Conservation (phyloP, 2,888 invertebrate species). For the Bruchidius siliquastri region DNA sequence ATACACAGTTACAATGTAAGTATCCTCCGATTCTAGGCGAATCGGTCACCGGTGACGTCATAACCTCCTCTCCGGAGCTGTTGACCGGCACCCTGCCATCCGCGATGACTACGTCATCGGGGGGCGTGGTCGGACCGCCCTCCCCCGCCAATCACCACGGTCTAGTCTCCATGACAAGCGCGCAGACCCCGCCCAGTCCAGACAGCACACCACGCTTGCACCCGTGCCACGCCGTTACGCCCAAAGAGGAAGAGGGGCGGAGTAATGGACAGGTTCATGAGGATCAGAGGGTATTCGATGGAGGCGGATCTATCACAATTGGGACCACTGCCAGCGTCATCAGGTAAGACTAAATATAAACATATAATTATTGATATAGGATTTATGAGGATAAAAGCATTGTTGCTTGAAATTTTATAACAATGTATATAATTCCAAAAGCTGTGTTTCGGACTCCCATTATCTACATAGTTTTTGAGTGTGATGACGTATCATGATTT, state of each 20-base stretch:
- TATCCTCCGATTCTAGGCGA: conserved; percentile 64
- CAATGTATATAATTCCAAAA: too few relatives aligned
- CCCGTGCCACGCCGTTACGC: conserved; percentile 9
- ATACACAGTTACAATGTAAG: conserved; percentile 38
- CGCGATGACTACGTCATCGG: conserved; percentile 75
- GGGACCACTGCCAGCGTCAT: conserved; percentile 41
- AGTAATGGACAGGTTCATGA: conserved; percentile 39
- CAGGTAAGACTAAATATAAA: conserved; percentile 26
- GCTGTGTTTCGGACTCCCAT: too few relatives aligned
- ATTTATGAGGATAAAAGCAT: too few relatives aligned
- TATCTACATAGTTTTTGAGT: too few relatives aligned
- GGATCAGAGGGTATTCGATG: conserved; percentile 49
- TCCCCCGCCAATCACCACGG: conserved; percentile 47
- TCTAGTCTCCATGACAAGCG: conserved; percentile 23
- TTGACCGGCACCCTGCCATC: conserved; percentile 51
- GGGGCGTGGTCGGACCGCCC: conserved; percentile 46
- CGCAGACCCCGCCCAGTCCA: conserved; percentile 52
- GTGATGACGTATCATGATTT: too few relatives aligned
- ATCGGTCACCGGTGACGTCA: conserved; percentile 89
- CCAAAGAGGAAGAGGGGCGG: conserved; percentile 15
- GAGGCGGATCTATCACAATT: conserved; percentile 34
- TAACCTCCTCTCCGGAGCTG: conserved; percentile 81
- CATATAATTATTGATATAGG: not conserved
- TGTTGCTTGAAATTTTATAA: too few relatives aligned
- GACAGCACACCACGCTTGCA: conserved; percentile 53